phyloP scores from a whole-genome alignment of 2,113 vertebrate species.

The Gyps fulvus region DNA sequence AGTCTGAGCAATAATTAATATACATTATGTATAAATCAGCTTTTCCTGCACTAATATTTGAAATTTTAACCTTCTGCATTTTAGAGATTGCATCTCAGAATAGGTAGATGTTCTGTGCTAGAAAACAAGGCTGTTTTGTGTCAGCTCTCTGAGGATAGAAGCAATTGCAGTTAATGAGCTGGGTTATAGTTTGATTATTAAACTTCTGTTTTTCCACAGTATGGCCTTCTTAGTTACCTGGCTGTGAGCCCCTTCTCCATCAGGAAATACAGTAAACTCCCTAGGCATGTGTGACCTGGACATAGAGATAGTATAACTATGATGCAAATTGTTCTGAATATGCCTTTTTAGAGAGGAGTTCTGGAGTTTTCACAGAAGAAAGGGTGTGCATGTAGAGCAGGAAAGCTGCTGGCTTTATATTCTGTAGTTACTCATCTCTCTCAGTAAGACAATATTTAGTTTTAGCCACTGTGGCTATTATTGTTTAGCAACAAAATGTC shows the following conservation, averaged over 20 bases:
- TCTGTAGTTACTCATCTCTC: background rate
- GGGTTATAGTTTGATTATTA: background rate
- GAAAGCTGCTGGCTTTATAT: background rate
- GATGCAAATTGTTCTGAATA: background rate
- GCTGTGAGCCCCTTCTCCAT: background rate
- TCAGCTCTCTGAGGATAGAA: background rate
- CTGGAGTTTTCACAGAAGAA: background rate
- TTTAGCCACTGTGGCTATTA: background rate
- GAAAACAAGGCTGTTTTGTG: background rate
- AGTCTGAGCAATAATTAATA: background rate
- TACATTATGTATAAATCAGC: background rate
- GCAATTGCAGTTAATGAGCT: background rate
- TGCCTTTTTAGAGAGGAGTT: background rate
- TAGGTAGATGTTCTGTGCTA: background rate
- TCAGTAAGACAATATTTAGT: background rate
- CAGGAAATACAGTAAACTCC: background rate
- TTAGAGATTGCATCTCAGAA: background rate
- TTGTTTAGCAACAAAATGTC: background rate
- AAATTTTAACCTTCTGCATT: background rate
- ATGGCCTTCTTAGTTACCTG: background rate
- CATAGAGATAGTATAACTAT: background rate
- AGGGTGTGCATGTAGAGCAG: background rate
- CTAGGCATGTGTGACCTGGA: background rate
- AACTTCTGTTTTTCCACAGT: background rate
- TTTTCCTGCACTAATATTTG: background rate